Base-by-base conservation (phyloP, 2,797 vertebrate species). In the Trichosurus vulpecula region DNA sequence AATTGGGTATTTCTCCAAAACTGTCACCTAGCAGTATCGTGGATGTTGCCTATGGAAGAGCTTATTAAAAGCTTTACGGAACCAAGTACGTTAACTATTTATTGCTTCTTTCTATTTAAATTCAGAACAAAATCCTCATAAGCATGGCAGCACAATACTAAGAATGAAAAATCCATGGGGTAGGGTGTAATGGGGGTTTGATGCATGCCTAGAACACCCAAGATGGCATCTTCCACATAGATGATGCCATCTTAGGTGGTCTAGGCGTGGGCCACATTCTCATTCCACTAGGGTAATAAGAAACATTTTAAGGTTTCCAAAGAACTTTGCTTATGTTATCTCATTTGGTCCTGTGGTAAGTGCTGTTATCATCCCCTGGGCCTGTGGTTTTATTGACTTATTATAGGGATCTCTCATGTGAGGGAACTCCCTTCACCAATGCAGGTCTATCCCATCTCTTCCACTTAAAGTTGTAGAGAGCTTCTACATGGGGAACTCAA, bases 11-110 rank as follows among this genome's bases (percentile, higher is more conserved):
- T 99, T 97, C 98, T 99, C 95, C 99, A 99, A 97, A 99, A 99
- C 97, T 99, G 99, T 97, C 99, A 99, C 96, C 98, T 99, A 92
- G 99, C 99, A 0, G 99, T 99, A 29, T 99, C 99, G 87, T 99
- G 99, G 99, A 99, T 99, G 99, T 97, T 99, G 96, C 97, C 99
- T 56, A 99, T 99, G 99, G 99, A 99, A 98, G 99, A 99, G 95
- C 98, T 99, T 94, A 99, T 99, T 97, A 99, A 99, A 99, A 99
- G 98, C 90, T 99, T 99, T 97, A 98, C 98, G 16, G 99, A 99
- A 91, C 98, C 99, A 96, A 99, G 98, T 99, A 98, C 87, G 98
- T 98, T 52, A 3, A 96, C 30, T n/a, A 30, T 6, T 41, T 56
- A 41, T 4, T 35, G 90, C 25, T 56, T 94, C 4, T 54, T 89